Base-by-base conservation (phyloP, 1,140 invertebrate species). In the Armadillidium nasatum region DNA sequence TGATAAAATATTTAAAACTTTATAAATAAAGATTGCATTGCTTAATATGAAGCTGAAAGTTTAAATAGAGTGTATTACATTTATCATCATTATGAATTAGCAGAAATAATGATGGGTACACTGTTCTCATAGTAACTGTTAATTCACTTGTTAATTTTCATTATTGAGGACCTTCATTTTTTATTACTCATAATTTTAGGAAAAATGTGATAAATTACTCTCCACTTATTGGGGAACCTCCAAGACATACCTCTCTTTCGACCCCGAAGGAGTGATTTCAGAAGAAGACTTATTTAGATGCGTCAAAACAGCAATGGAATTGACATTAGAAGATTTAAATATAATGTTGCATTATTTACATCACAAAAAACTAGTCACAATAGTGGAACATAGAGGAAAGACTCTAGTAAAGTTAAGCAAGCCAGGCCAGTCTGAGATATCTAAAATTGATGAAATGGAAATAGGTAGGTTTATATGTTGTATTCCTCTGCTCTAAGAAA, bases 201-300 rank as follows among this genome's bases (percentile, higher is more conserved):
- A 60, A 60, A 60, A 60, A 60, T 15, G 50, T 60, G 50, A 60
- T 60, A 60, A 60, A 60, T 60, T 60, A 7, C 50, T 60, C 11
- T 60, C 11, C 19, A 19, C 7, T 60, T 60, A 60, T 60, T 60
- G 50, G 50, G 50, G 50, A 19, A 60, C 50, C 19, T 19, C 50
- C 11, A 13, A 15, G 19, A 60, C 11, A 19, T 15, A 60, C 50
- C 50, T 60, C 11, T 19, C 50, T 15, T 60, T 60, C 50, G 19
- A 60, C 19, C 50, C 50, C 7, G 50, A 60, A 60, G 50, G 19
- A 15, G 50, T 60, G 19, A 60, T 60, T 4, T 15, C 50, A 13
- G 50, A 15, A 13, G 50, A 60, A 60, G 50, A 60, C 19, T 60
- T 60, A 60, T 60, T 60, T 60, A 60, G 50, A 60, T 60, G 50